A percentile compares a stretch with the other conserved stretches of the same genome.
phyloP scores from a whole-genome alignment of 2,797 vertebrate genomes.

The Hypotaenidia okinawae region DNA sequence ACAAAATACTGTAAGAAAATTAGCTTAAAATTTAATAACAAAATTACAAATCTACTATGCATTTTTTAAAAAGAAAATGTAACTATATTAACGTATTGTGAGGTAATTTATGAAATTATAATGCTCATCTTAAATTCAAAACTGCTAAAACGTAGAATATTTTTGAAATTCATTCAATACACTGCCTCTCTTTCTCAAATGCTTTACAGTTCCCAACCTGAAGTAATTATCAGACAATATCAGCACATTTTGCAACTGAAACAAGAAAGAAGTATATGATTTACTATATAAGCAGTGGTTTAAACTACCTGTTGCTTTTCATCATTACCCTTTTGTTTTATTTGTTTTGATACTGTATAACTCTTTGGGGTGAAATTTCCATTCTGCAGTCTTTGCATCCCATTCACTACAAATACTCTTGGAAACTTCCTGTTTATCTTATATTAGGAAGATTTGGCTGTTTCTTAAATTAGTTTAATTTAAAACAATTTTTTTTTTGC shows the following conservation, averaged over 20 bases:
- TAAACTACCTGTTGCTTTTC: neutral
- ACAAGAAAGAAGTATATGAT: neutral
- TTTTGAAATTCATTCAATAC: neutral
- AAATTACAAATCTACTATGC: neutral
- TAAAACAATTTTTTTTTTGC: neutral
- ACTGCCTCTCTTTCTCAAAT: neutral
- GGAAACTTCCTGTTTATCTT: neutral
- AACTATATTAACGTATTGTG: neutral
- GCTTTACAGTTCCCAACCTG: neutral
- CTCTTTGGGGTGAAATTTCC: neutral
- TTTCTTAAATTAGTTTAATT: neutral
- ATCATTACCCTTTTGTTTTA: neutral
- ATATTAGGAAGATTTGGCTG: neutral
- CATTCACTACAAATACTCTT: neutral
- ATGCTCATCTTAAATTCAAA: neutral
- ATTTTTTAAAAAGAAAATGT: neutral
- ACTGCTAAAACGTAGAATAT: neutral
- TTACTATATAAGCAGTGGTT: neutral
- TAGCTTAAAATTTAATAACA: neutral
- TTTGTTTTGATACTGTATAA: neutral
- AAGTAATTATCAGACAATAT: neutral
- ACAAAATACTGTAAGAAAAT: neutral
- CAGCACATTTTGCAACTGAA: neutral
- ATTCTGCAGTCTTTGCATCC: neutral
- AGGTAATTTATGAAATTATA: neutral